These are phyloP conservation scores for Parochlus steinenii DNA, from an alignment of 2,888 invertebrate species.

Conservation along the genomic window DNA sequence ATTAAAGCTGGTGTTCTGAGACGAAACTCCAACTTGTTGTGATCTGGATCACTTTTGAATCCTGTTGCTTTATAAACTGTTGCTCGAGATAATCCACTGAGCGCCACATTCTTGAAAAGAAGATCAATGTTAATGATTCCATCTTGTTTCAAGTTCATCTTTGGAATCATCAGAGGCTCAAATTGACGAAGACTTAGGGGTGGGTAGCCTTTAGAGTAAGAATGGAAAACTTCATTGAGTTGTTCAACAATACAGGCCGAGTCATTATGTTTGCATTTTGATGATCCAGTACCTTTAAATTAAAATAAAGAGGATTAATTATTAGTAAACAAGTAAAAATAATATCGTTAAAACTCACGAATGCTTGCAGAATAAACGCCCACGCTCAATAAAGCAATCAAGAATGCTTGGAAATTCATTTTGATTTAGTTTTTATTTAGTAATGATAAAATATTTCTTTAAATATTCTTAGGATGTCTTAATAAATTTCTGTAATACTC, in stretches of 20 bases:
- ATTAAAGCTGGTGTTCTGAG: conserved; percentile 9
- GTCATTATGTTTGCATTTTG: conserved; percentile 23
- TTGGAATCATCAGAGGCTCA: conserved; percentile 24
- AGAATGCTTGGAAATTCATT: too few relatives aligned
- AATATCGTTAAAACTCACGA: too few relatives aligned
- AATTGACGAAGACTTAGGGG: conserved; percentile 20
- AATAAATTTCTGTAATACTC: too few relatives aligned
- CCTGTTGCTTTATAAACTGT: conserved; percentile 4
- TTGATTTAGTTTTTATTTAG: too few relatives aligned
- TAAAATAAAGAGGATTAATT: too few relatives aligned
- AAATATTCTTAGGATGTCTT: too few relatives aligned
- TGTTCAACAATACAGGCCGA: conserved; percentile 20
- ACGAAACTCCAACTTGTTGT: conserved; percentile 1
- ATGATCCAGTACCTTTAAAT: too few relatives aligned
- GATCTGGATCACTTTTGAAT: conserved; percentile 1
- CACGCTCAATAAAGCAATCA: too few relatives aligned
- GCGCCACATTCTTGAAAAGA: background rate
- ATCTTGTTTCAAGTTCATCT: conserved; percentile 20
- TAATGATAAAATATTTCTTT: too few relatives aligned
- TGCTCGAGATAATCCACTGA: conserved; percentile 1
- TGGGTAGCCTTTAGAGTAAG: too few relatives aligned
- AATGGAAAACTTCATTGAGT: conserved; percentile 12
- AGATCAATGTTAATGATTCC: conserved; percentile 22
- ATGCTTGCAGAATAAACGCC: too few relatives aligned
- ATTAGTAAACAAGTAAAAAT: too few relatives aligned